Evolutionary conservation across 2,888 invertebrate genomes (phyloP).

Genomic region (Urechis unicinctus): DNA sequence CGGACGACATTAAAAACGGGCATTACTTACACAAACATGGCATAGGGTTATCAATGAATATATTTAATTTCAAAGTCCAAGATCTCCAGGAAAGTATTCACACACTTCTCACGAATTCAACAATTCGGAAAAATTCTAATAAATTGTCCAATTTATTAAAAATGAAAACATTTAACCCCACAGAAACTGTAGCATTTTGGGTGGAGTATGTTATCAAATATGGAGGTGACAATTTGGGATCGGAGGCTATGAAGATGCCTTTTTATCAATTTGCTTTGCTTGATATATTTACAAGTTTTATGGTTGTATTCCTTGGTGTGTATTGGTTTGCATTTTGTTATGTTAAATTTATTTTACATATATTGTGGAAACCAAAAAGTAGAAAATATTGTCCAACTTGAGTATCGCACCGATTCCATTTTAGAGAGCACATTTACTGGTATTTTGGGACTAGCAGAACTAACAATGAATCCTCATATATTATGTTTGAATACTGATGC

Average conservation of each 20-base stretch:
- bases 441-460: too few species aligned
- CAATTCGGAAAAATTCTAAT: constrained; percentile 14
- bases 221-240: constrained; percentile 25
- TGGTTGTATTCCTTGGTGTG: neutral
- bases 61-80: constrained; percentile 10
- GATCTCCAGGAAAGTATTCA: constrained; percentile 15
- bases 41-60: constrained; percentile 21
- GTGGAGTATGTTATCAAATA: constrained; percentile 29
- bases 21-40: constrained; percentile 5
- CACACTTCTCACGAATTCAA: constrained; percentile 16
- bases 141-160: constrained; percentile 19
- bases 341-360: neutral
- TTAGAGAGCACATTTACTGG: too few species aligned
- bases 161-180: constrained; percentile 14
- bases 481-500: too few species aligned
- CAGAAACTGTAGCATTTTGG: constrained; percentile 24
- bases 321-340: neutral
- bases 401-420: too few species aligned
- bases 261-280: constrained; percentile 22
- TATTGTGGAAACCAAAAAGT: neutral
- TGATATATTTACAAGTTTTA: constrained; percentile 9
- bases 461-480: too few species aligned
- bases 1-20: constrained; percentile 4
- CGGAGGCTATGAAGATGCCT: constrained; percentile 20
- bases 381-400: too few species aligned